phyloP scores from a whole-genome alignment of 2,797 vertebrate genomes.

The Rousettus madagascariensis region DNA sequence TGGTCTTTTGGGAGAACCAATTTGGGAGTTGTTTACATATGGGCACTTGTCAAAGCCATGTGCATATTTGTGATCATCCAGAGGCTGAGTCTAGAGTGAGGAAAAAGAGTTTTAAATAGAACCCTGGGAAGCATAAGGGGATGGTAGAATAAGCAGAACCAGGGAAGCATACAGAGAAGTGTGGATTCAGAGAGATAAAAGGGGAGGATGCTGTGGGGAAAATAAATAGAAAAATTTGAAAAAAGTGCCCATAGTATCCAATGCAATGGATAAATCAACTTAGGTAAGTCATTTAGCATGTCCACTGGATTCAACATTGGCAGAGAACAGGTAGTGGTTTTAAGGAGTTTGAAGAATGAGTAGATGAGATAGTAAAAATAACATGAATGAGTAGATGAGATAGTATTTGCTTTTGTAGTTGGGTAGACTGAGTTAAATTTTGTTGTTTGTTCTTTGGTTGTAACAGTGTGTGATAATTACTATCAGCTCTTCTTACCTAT shows the following conservation, averaged over 20 bases:
- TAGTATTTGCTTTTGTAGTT: conserved; percentile 41
- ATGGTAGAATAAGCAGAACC: neutral
- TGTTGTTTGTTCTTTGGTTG: neutral
- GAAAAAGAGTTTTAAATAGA: neutral
- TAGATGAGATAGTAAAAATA: neutral
- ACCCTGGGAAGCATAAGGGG: neutral
- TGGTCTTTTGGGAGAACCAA: neutral
- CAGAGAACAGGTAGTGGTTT: neutral
- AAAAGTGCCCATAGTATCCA: neutral
- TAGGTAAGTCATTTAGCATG: conserved; percentile 2
- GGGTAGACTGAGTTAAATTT: neutral
- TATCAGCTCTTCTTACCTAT: neutral
- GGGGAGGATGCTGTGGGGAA: neutral
- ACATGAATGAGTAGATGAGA: neutral
- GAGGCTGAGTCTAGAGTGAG: neutral
- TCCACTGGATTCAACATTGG: neutral
- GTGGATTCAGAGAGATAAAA: neutral
- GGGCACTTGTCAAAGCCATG: neutral
- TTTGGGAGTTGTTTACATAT: neutral
- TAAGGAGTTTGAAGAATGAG: conserved; percentile 7
- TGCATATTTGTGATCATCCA: neutral
- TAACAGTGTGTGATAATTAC: neutral
- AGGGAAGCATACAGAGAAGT: neutral
- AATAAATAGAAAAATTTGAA: neutral
- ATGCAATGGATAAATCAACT: neutral